Evolutionary conservation across 2,797 vertebrate species (phyloP).

Genomic region (Artibeus jamaicensis): DNA sequence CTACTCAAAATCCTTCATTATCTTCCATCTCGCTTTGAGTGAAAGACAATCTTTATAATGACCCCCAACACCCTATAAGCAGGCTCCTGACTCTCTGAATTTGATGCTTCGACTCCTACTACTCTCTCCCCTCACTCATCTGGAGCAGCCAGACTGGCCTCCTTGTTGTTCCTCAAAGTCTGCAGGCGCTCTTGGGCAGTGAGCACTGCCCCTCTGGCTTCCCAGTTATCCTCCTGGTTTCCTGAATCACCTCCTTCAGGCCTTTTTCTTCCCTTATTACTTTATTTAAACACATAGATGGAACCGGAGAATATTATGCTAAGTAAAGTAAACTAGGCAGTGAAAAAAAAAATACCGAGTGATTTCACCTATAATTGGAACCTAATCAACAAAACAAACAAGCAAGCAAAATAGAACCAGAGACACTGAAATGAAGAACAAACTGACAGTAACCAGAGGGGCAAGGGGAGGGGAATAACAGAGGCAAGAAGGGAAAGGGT

Average conservation of each 20-base stretch:
- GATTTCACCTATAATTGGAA: too few species aligned
- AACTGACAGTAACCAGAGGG: too few species aligned
- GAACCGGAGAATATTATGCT: too few species aligned
- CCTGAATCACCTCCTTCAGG: not conserved
- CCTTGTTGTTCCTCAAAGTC: not conserved
- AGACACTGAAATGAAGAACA: too few species aligned
- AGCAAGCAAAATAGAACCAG: too few species aligned
- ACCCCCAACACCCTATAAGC: not conserved
- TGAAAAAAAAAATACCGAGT: too few species aligned
- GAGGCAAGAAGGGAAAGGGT: too few species aligned
- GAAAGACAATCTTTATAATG: not conserved
- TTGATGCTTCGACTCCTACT: not conserved
- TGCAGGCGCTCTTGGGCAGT: fast-evolving
- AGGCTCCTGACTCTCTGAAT: not conserved
- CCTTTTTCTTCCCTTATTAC: not conserved
- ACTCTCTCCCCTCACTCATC: not conserved
- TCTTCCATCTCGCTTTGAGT: not conserved
- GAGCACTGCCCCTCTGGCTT: not conserved
- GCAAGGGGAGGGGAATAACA: too few species aligned
- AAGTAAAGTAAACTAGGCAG: too few species aligned
- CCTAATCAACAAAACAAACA: too few species aligned
- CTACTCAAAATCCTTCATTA: not conserved
- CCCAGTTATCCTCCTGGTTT: not conserved
- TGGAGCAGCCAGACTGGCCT: too few species aligned
- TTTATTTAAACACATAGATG: not conserved